Base-by-base conservation (phyloP, 2,888 invertebrate genomes). In the Acrobasis consociella region DNA sequence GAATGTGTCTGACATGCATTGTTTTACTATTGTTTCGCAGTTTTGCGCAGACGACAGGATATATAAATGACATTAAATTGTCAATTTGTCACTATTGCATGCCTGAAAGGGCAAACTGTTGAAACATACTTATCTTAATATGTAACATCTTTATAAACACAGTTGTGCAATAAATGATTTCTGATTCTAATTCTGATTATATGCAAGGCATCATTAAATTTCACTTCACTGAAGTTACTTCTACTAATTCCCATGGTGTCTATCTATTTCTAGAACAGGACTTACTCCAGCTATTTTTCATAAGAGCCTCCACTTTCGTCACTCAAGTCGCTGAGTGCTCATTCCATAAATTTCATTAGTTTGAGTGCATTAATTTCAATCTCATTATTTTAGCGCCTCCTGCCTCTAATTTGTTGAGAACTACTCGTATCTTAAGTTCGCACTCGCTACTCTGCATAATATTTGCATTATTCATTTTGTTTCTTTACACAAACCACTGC, bases 351-450 rank as follows among this genome's bases (percentile, higher is more conserved):
- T 67, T 64, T 67, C 64, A 67, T 69, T 66, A 66, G 62, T 60
- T 65, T 65, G 62, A 69, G 67, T 64, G 69, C 69, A 64, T 65
- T 67, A 66, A 67, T 64, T 67, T 64, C 66, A 67, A 69, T 69
- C 65, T 64, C 58, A 65, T 69, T 64, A 64, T 53, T 60, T 62
- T 64, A 65, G 62, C 60, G 65, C 58, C 49, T 55, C 50, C 31
- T 15, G 22, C 42, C 16, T 56, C 56, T 56, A 56, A 42, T 56
- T 56, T 56, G 56, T 56, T 56, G 42, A 56, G 56, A 56, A 56
- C 56, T 56, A 31, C 31, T 31, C 31, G 31, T 31, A 56, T 56
- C 56, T 56, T 42, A 56, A 56, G 56, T 46, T 56, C 17, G 42
- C 56, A 56, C 46, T 42, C 42, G 42, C 56, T 56, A 56, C 56